Evolutionary conservation across 2,113 vertebrate species (phyloP), one percentile per base, ranked within the genome.

Genomic region (Seriola aureovittata): DNA sequence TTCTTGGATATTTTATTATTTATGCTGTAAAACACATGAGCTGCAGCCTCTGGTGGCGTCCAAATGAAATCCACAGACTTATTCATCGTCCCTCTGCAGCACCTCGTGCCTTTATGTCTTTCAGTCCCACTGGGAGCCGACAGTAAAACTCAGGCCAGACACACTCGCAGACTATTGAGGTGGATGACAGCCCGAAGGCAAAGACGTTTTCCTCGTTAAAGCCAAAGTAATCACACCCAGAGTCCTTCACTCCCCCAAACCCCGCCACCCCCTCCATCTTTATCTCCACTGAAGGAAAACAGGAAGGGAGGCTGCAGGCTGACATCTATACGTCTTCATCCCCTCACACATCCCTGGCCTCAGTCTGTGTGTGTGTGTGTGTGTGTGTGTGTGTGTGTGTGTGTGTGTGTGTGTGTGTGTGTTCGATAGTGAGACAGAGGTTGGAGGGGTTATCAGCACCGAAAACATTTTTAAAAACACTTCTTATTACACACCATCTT

Each of bases 201-300:
- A 54, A 86, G 59, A 52, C 46, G 25, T 72, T 85, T 89, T 73
- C 75, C 75, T 89, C 73, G 82, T 88, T 87, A 89, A 78, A 81
- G 71, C 73, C 79, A 42, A 52, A 63, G 34, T 79, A 85, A 88
- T 88, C 65, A 76, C 65, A 76, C 66, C 59, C 78, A 78, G 74
- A 80, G 48, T 75, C 71, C 77, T 70, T 80, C 83, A 67, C 44
- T 75, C 52, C 75, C 21, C 67, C 2, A 25, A 19, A 17, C 1
- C 34, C 4, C 54, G 34, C 5, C 38, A 1, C 3, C 19, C 67
- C n/a, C 11, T 12, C 46, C 17, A 16, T 21, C 59, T 65, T 57
- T 66, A 62, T 80, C 59, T 52, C 36, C 52, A 17, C 44, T 36
- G 50, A 81, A 48, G 38, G 42, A 58, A 86, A 81, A 76, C 60